Conservation (phyloP, 1,140 invertebrate genomes). For the Drosophila persimilis region DNA sequence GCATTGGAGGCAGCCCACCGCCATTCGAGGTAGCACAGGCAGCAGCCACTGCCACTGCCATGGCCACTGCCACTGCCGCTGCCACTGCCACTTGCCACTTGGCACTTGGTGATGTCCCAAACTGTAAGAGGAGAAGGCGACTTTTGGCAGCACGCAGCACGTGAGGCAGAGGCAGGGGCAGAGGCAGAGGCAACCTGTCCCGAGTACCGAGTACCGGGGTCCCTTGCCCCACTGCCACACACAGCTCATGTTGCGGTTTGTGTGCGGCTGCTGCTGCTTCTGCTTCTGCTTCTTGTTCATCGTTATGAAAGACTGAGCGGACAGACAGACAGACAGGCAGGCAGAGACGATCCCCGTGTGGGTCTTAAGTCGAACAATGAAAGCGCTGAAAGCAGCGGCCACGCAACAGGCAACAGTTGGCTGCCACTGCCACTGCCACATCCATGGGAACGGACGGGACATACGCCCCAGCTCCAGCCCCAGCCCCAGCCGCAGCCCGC, state of each 20-base stretch:
- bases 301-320: slow-evolving; percentile 26
- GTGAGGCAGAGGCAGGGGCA: slow-evolving; percentile 36
- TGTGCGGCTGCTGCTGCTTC: too few relatives aligned
- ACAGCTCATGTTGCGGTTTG: slow-evolving; percentile 27
- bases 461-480: too few relatives aligned
- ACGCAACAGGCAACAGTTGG: slow-evolving; percentile 42
- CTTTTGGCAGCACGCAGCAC: slow-evolving; percentile 77
- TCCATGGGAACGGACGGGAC: slow-evolving; percentile 19
- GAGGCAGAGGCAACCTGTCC: slow-evolving; percentile 30
- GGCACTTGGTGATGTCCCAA: slow-evolving; percentile 67
- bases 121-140: slow-evolving; percentile 59
- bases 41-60: not conserved
- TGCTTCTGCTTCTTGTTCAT: slow-evolving; percentile 23
- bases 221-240: not conserved
- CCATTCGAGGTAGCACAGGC: slow-evolving; percentile 2
- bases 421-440: slow-evolving; percentile 24
- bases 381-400: slow-evolving; percentile 61
- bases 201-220: not conserved
- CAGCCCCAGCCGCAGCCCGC: slow-evolving; percentile 34
- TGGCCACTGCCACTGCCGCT: too few relatives aligned
- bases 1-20: slow-evolving; percentile 44
- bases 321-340: slow-evolving; percentile 22
- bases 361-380: slow-evolving; percentile 75
- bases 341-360: slow-evolving; percentile 44
- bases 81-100: slow-evolving; percentile 22